These are phyloP conservation scores for Julus scanicus DNA, from an alignment of 2,888 invertebrate genomes.

Conservation along the genomic window DNA sequence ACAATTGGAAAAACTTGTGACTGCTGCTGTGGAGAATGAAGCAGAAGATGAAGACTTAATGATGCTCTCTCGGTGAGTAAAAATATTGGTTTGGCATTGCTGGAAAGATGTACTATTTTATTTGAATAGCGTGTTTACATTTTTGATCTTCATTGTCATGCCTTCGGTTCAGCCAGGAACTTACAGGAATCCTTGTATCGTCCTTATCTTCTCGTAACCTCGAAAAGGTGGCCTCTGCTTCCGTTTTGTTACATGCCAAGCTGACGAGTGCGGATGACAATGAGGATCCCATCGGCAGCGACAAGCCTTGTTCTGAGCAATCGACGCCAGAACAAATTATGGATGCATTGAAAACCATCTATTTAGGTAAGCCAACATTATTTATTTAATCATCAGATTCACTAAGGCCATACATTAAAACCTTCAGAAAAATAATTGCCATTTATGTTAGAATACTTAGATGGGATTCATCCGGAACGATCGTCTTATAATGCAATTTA, in stretches of 20 bases:
- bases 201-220: not conserved
- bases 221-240: not conserved
- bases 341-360: conserved; percentile 30
- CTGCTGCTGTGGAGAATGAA: not conserved
- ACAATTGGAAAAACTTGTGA: not conserved
- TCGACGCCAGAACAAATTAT: not conserved
- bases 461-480: not conserved
- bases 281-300: not conserved
- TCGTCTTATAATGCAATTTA: not conserved
- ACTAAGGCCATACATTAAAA: too few species aligned
- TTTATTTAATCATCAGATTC: too few species aligned
- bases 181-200: not conserved
- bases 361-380: not conserved
- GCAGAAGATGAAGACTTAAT: not conserved
- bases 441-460: not conserved
- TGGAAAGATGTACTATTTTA: not conserved
- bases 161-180: not conserved
- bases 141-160: not conserved
- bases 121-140: not conserved
- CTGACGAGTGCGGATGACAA: not conserved
- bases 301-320: not conserved
- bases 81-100: not conserved
- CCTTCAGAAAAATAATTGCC: too few species aligned
- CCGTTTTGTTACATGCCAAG: not conserved
- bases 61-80: not conserved